Evolutionary conservation across 2,888 invertebrate genomes (phyloP).

Genomic region (Drosophila dives): DNA sequence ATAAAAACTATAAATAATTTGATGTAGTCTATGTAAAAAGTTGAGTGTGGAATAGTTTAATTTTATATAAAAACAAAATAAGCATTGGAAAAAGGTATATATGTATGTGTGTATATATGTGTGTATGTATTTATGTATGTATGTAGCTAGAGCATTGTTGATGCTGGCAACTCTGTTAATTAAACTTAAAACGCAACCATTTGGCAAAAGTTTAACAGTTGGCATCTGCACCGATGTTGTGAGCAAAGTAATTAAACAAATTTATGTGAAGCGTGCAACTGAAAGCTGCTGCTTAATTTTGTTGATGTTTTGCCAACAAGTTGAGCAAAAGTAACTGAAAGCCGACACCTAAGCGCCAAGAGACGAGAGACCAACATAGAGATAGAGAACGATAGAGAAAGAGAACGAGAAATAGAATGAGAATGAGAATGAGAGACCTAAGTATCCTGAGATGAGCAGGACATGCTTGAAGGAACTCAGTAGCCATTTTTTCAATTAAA

Average conservation of each 20-base stretch:
- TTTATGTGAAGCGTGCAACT: constrained; percentile 54
- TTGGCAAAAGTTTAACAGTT: constrained; percentile 56
- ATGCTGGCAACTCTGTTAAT: constrained; percentile 37
- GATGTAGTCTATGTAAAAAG: too few species aligned
- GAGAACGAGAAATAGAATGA: background rate
- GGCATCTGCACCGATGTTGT: constrained; percentile 48
- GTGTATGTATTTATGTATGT: background rate
- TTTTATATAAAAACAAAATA: background rate
- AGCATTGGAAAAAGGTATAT: background rate
- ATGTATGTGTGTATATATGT: too few species aligned
- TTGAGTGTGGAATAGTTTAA: background rate
- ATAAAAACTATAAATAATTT: too few species aligned
- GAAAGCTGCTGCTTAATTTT: constrained; percentile 61
- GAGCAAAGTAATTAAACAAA: constrained; percentile 62
- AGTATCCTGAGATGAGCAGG: constrained; percentile 9
- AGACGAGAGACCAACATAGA: background rate
- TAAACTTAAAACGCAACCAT: constrained; percentile 61
- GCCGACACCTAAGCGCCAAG: constrained; percentile 17
- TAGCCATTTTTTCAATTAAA: constrained; percentile 2
- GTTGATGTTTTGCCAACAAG: constrained; percentile 45
- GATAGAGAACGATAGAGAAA: background rate
- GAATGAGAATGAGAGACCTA: background rate
- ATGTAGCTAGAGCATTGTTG: background rate
- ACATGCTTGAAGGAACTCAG: constrained; percentile 28
- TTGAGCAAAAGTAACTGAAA: constrained; percentile 38